Conservation (phyloP, 2,113 vertebrate species). For the Bothrops jararaca region DNA sequence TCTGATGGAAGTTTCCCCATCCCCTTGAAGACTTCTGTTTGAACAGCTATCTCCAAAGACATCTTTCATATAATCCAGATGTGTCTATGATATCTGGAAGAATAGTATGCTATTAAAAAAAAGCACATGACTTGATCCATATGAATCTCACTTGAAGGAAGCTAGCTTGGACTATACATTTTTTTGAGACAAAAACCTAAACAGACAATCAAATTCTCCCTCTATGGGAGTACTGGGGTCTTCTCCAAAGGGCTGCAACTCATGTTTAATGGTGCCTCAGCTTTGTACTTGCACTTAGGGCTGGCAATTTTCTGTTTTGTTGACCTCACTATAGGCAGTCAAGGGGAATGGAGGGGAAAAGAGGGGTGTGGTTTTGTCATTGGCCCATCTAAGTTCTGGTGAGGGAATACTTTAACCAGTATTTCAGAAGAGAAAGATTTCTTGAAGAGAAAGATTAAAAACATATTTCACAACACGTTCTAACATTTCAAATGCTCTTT, state of each 20-base stretch:
- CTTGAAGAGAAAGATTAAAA: neutral
- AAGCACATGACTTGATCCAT: neutral
- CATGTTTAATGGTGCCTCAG: neutral
- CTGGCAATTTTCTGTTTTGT: neutral
- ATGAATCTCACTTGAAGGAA: neutral
- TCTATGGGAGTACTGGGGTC: neutral
- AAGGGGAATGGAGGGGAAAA: neutral
- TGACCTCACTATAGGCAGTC: neutral
- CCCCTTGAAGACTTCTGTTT: rapidly evolving
- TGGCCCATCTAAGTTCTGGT: neutral
- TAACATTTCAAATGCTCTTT: neutral
- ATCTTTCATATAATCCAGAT: neutral
- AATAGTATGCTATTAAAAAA: neutral
- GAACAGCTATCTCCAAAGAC: slow-evolving; percentile 6
- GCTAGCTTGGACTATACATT: neutral
- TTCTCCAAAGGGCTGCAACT: neutral
- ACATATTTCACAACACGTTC: neutral
- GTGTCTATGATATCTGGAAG: neutral
- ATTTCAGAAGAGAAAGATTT: neutral
- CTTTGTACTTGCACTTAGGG: neutral
- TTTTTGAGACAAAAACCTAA: neutral
- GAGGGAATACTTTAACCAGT: neutral
- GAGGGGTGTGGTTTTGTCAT: neutral
- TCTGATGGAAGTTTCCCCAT: neutral
- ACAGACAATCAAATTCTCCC: neutral